Evolutionary conservation across 2,113 vertebrate species (phyloP).

Genomic region (Aix galericulata): DNA sequence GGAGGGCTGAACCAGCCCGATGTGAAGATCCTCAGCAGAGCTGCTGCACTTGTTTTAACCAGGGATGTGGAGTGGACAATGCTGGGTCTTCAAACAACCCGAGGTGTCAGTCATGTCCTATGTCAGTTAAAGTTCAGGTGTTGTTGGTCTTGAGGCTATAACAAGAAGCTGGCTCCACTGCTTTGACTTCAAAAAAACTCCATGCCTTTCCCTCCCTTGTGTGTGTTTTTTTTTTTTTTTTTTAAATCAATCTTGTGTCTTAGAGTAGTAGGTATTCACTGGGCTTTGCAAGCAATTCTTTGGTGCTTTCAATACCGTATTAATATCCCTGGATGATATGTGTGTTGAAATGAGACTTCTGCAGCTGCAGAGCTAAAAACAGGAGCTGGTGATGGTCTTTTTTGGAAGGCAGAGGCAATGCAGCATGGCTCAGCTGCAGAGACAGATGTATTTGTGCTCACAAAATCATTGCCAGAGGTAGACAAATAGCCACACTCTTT

Average conservation of each 20-base stretch:
- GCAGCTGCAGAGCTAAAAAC: slow-evolving; percentile 10
- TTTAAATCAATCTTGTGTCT: background rate
- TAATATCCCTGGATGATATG: background rate
- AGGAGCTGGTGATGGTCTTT: background rate
- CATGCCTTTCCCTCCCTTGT: too few species aligned
- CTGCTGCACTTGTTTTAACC: background rate
- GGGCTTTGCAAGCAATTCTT: background rate
- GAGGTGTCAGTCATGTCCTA: background rate
- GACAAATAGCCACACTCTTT: background rate
- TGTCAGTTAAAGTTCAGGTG: rapidly evolving
- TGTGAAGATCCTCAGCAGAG: background rate
- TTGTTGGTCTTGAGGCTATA: rapidly evolving
- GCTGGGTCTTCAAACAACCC: rapidly evolving
- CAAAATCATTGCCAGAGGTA: slow-evolving; percentile 15
- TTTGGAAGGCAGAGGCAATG: background rate
- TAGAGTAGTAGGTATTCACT: background rate
- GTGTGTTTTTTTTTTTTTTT: background rate
- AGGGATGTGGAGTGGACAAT: background rate
- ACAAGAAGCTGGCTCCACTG: background rate
- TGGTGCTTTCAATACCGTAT: background rate
- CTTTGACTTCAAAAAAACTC: background rate
- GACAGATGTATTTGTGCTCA: slow-evolving; percentile 11
- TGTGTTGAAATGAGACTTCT: background rate
- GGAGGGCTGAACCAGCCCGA: background rate
- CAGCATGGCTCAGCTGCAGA: background rate